Evolutionary conservation across 2,797 vertebrate species (phyloP).

Genomic region (Lutjanus argentimaculatus): DNA sequence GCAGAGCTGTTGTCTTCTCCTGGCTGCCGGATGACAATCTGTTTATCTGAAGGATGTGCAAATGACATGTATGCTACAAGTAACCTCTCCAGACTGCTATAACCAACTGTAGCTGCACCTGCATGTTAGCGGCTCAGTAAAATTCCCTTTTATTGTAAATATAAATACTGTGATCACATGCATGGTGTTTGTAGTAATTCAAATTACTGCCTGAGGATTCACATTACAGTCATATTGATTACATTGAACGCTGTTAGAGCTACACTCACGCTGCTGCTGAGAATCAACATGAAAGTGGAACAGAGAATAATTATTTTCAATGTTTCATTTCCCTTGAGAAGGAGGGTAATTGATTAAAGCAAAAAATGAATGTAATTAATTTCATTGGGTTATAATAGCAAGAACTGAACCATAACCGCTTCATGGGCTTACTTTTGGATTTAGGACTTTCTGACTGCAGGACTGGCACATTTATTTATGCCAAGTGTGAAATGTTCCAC

Average conservation of each 20-base stretch:
- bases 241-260: slow-evolving; percentile 2
- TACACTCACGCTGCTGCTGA: slow-evolving; percentile 22
- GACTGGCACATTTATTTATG: slow-evolving; percentile 20
- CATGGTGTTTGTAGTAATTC: slow-evolving; percentile 17
- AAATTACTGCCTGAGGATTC: slow-evolving; percentile 40
- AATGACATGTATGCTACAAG: not conserved
- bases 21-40: slow-evolving; percentile 15
- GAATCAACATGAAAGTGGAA: slow-evolving; percentile 45
- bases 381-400: slow-evolving; percentile 51
- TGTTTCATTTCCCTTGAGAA: slow-evolving; percentile 65
- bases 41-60: slow-evolving; percentile 18
- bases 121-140: not conserved
- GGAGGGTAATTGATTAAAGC: slow-evolving; percentile 63
- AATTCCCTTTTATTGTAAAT: slow-evolving; percentile 9
- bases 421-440: slow-evolving; percentile 21
- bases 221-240: slow-evolving; percentile 62
- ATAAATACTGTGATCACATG: slow-evolving; percentile 22
- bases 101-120: not conserved
- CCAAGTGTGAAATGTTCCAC: not conserved
- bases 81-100: not conserved
- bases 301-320: slow-evolving; percentile 65
- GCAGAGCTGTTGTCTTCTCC: not conserved
- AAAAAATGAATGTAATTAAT: slow-evolving; percentile 69
- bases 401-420: slow-evolving; percentile 32
- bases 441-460: not conserved